A percentile compares a stretch with the other conserved stretches of the same genome.
phyloP scores from a whole-genome alignment of 2,888 invertebrate species.

The Dicyrtomina minuta region DNA sequence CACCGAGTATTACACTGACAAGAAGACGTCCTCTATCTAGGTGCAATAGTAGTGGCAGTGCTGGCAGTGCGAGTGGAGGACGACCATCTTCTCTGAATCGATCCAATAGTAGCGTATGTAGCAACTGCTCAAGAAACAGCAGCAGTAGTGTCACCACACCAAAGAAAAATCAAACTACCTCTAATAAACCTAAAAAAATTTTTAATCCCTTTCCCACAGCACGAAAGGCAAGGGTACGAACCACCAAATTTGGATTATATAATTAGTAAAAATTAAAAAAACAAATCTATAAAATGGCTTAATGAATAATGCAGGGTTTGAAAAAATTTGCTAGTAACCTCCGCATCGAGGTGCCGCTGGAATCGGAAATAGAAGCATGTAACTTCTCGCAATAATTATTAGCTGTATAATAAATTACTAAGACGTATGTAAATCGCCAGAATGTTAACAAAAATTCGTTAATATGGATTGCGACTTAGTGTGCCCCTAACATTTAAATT shows the following conservation, averaged over 20 bases:
- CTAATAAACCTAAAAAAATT: slow-evolving; percentile 30
- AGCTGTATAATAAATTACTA: too few relatives aligned
- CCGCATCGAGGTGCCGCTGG: too few relatives aligned
- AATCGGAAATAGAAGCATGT: too few relatives aligned
- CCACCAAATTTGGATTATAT: slow-evolving; percentile 52
- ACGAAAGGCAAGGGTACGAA: slow-evolving; percentile 42
- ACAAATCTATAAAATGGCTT: neutral
- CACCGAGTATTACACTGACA: neutral
- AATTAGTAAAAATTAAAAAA: too few relatives aligned
- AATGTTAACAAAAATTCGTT: too few relatives aligned
- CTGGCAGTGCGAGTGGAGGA: neutral
- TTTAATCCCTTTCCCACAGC: slow-evolving; percentile 53
- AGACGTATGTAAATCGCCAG: too few relatives aligned
- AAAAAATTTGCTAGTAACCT: neutral
- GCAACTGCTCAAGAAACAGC: neutral
- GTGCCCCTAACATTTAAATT: too few relatives aligned
- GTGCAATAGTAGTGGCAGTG: slow-evolving; percentile 8
- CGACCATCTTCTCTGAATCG: neutral
- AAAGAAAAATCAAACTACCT: slow-evolving; percentile 16
- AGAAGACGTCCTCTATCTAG: slow-evolving; percentile 9
- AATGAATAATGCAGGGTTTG: neutral
- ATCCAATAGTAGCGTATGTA: slow-evolving; percentile 7
- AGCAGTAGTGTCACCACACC: neutral
- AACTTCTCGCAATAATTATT: too few relatives aligned
- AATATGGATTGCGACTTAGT: too few relatives aligned